Conservation (phyloP, 2,888 invertebrate species). For the Lithophane semibrunnea region DNA sequence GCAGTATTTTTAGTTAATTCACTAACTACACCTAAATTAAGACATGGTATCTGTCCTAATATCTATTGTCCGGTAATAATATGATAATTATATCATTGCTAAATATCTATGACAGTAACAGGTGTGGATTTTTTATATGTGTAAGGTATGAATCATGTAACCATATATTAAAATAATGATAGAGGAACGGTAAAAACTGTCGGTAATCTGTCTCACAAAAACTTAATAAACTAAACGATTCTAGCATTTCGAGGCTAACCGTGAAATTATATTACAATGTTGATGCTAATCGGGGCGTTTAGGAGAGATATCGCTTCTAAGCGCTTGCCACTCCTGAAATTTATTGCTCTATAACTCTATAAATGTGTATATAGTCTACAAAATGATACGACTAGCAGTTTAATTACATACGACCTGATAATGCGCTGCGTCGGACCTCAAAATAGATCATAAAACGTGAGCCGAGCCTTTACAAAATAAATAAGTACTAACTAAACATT, state of each 20-base stretch:
- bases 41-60: not conserved
- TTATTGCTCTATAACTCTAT: conserved; percentile 13
- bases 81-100: conserved; percentile 27
- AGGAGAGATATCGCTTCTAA: not conserved
- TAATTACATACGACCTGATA: conserved; percentile 22
- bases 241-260: conserved; percentile 6
- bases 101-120: conserved; percentile 20
- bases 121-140: conserved; percentile 15
- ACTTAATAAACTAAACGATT: conserved; percentile 7
- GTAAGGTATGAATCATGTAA: conserved; percentile 8
- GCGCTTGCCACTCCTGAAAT: conserved; percentile 5
- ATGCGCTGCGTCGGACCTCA: conserved; percentile 9
- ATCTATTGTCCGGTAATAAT: not conserved
- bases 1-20: not conserved
- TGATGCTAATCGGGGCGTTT: not conserved
- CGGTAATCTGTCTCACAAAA: conserved; percentile 7
- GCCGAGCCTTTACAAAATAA: not conserved
- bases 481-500: conserved; percentile 12
- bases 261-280: conserved; percentile 3
- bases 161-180: not conserved
- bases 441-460: conserved; percentile 25
- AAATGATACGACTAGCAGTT: conserved; percentile 8
- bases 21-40: conserved; percentile 1
- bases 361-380: conserved; percentile 9
- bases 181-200: not conserved